phyloP scores from a whole-genome alignment of 2,888 invertebrate genomes.

The Troides helena region DNA sequence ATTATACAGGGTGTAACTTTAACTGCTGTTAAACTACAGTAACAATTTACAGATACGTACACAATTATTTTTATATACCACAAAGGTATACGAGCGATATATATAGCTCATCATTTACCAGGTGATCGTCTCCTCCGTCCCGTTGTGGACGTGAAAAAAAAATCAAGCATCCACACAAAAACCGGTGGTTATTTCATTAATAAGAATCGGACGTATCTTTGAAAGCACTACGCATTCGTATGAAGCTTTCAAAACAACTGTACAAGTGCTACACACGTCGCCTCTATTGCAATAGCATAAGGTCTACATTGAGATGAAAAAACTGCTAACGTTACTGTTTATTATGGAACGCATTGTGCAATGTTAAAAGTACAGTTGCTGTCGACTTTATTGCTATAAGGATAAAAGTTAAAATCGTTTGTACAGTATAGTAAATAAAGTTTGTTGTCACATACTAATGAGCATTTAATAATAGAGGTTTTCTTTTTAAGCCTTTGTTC shows the following conservation, averaged over 20 bases:
- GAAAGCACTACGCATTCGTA: slow-evolving; percentile 45
- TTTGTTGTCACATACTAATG: slow-evolving; percentile 62
- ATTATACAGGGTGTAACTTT: background rate
- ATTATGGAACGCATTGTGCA: slow-evolving; percentile 38
- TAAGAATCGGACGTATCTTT: slow-evolving; percentile 45
- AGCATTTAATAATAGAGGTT: slow-evolving; percentile 69
- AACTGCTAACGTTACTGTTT: slow-evolving; percentile 36
- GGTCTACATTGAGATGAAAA: slow-evolving; percentile 27
- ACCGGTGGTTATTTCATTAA: slow-evolving; percentile 55
- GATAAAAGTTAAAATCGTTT: slow-evolving; percentile 33
- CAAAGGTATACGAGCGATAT: too few relatives aligned
- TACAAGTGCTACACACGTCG: slow-evolving; percentile 12
- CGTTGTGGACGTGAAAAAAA: too few relatives aligned
- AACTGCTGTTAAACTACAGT: background rate
- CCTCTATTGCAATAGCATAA: slow-evolving; percentile 25
- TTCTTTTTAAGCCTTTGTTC: slow-evolving; percentile 44
- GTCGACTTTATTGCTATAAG: slow-evolving; percentile 21
- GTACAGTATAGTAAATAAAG: slow-evolving; percentile 23
- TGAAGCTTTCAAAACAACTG: slow-evolving; percentile 28
- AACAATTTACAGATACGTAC: too few relatives aligned
- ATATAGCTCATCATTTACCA: too few relatives aligned
- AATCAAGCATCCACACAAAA: slow-evolving; percentile 22
- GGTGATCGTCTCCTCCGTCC: too few relatives aligned
- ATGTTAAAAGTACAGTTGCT: slow-evolving; percentile 27
- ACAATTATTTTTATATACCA: too few relatives aligned